These are phyloP conservation scores for Columba livia DNA, from an alignment of 2,113 vertebrate species.

Conservation along the genomic window DNA sequence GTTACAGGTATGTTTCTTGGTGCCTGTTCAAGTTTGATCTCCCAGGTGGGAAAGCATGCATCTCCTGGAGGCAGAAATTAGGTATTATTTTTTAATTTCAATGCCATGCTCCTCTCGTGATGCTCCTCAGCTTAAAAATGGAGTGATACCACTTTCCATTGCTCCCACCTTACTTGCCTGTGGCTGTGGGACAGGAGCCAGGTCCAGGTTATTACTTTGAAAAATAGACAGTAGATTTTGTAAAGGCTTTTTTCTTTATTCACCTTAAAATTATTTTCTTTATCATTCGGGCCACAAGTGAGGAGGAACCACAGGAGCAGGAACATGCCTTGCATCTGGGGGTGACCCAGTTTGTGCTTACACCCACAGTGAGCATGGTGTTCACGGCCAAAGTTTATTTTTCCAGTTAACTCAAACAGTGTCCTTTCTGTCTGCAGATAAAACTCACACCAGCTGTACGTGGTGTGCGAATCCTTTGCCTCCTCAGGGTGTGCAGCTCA, in stretches of 20 bases:
- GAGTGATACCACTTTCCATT: background rate
- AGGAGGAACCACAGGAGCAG: accelerated
- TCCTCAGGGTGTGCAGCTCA: background rate
- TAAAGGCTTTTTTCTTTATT: background rate
- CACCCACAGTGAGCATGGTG: accelerated
- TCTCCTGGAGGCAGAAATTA: background rate
- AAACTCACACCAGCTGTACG: accelerated
- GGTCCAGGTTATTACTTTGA: background rate
- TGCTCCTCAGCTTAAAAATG: background rate
- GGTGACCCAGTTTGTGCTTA: background rate
- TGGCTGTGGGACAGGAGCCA: background rate
- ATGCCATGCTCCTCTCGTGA: background rate
- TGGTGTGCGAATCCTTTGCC: background rate
- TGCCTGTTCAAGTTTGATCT: background rate
- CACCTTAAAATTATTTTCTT: background rate
- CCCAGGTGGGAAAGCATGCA: background rate
- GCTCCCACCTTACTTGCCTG: background rate
- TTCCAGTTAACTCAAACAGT: background rate
- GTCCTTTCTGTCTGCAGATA: background rate
- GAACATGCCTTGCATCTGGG: accelerated
- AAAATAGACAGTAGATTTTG: background rate
- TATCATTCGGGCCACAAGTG: accelerated
- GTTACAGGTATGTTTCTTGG: background rate
- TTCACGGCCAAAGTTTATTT: background rate
- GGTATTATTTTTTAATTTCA: background rate